These are phyloP conservation scores for Embiotoca jacksoni DNA, from an alignment of 2,113 vertebrate genomes.

Conservation along the genomic window DNA sequence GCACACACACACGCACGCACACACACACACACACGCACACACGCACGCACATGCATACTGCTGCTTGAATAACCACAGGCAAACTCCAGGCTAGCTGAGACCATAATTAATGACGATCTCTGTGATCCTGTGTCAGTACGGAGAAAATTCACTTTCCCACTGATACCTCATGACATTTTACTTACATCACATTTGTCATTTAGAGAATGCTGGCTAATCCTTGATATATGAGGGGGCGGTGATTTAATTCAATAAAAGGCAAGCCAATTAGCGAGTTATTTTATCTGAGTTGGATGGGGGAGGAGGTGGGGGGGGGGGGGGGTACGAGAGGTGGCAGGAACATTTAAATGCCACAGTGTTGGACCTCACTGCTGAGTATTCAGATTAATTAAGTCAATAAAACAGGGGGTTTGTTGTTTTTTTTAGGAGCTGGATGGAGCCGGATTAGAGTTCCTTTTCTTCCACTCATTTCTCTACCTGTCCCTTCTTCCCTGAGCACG, in stretches of 20 bases:
- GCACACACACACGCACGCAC: slow-evolving; percentile 13
- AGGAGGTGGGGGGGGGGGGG: background rate
- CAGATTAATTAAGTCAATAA: background rate
- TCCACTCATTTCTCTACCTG: slow-evolving; percentile 9
- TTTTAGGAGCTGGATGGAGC: slow-evolving; percentile 2
- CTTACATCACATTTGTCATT: slow-evolving; percentile 50
- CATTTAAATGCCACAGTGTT: slow-evolving; percentile 5
- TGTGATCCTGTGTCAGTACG: slow-evolving; percentile 36
- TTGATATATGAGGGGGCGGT: slow-evolving; percentile 16
- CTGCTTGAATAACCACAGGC: slow-evolving; percentile 43
- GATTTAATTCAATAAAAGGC: slow-evolving; percentile 57
- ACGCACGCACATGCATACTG: slow-evolving; percentile 1
- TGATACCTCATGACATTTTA: slow-evolving; percentile 57
- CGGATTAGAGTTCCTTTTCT: slow-evolving; percentile 15
- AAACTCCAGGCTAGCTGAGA: slow-evolving; percentile 49
- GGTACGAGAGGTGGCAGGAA: slow-evolving; percentile 15
- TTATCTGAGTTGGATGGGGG: background rate
- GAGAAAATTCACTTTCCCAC: slow-evolving; percentile 35
- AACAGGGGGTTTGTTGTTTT: background rate
- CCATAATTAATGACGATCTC: slow-evolving; percentile 58
- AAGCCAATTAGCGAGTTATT: slow-evolving; percentile 36
- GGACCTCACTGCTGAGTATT: background rate
- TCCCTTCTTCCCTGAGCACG: slow-evolving; percentile 21
- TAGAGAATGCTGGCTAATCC: slow-evolving; percentile 41
- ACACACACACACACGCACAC: background rate